Base-by-base conservation (phyloP, 2,797 vertebrate species). In the Micrastur ruficollis region DNA sequence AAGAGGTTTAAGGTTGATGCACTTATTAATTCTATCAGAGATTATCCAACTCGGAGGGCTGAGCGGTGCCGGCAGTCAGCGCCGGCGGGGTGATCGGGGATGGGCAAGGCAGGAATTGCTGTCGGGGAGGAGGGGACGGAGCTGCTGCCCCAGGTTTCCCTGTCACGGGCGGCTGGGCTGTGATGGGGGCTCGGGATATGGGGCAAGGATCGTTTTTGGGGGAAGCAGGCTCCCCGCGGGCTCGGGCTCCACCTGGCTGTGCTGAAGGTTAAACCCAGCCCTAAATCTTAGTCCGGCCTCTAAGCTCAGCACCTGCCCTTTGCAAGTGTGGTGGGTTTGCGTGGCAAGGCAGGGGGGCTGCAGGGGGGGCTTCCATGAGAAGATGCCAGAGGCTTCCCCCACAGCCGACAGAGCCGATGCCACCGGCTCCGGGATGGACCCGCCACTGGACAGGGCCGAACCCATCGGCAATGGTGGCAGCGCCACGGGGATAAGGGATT, bases 1-100 rank as follows among this genome's bases (percentile, higher is more conserved):
- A 82, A 91, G 95, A 85, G 85, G 42, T 83, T 88, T 91, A 62
- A 50, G 79, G 55, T 34, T 36, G 88, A 88, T 50, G 89, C n/a
- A 18, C n/a, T 89, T 61, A 67, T 49, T 91, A 34, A 58, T 91
- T 76, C 85, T 56, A 49, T 62, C 5, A 0, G 61, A 67, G 92
- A 93, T 95, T 55, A 94, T 62, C 63, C 21, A 2, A 58, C 87
- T 55, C 0, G 7, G 49, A 26, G 84, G 40, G 68, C 44, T 3
- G 14, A 58, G 84, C 81, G 59, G 81, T 68, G 13, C 20, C 4
- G 2, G 40, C 36, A 26, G 6, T 3, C 27, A 2, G 65, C 2
- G 2, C 36, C 10, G 6, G 46, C 4, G 14, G 3, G 10, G 32
- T 52, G 52, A 12, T 29, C 40, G 3, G 9, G 52, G 59, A 14